These are phyloP conservation scores for Tetramorium simillimum DNA, from an alignment of 1,140 invertebrate genomes.

Conservation along the genomic window DNA sequence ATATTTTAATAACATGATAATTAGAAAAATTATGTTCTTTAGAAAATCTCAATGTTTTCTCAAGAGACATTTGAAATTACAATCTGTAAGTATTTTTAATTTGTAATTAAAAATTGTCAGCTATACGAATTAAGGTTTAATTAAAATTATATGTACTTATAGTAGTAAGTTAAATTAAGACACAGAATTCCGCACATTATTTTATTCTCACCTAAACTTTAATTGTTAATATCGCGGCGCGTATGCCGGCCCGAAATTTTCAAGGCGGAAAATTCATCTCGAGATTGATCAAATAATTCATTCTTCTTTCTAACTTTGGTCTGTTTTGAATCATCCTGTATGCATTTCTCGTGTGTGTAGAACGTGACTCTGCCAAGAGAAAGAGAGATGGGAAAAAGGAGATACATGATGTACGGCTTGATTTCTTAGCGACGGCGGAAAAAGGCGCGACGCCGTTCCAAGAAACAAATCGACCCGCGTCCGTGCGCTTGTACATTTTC, in stretches of 20 bases:
- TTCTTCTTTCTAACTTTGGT: neutral
- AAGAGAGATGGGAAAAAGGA: conserved; percentile 36
- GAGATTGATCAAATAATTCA: conserved; percentile 18
- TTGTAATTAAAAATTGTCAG: neutral
- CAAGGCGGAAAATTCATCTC: neutral
- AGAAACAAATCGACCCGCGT: conserved; percentile 71
- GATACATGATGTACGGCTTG: conserved; percentile 63
- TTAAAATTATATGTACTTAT: neutral
- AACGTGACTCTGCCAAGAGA: conserved; percentile 40
- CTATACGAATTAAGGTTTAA: neutral
- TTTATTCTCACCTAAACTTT: neutral
- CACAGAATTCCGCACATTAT: neutral
- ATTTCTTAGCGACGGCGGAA: conserved; percentile 70
- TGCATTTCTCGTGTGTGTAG: conserved; percentile 16
- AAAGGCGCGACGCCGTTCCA: conserved; percentile 65
- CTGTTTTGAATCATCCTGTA: conserved; percentile 50
- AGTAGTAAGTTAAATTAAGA: neutral
- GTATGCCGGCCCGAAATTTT: neutral
- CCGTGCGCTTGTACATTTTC: conserved; percentile 51
- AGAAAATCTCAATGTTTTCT: neutral
- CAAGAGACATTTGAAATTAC: neutral
- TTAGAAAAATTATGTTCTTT: neutral
- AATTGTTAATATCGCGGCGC: neutral
- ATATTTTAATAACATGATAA: neutral
- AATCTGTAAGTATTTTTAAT: neutral